Percentiles rank a stretch among this genome's conserved stretches.
These are phyloP conservation scores for Chiloscyllium plagiosum DNA, from an alignment of 2,113 vertebrate species.

Conservation along the genomic window DNA sequence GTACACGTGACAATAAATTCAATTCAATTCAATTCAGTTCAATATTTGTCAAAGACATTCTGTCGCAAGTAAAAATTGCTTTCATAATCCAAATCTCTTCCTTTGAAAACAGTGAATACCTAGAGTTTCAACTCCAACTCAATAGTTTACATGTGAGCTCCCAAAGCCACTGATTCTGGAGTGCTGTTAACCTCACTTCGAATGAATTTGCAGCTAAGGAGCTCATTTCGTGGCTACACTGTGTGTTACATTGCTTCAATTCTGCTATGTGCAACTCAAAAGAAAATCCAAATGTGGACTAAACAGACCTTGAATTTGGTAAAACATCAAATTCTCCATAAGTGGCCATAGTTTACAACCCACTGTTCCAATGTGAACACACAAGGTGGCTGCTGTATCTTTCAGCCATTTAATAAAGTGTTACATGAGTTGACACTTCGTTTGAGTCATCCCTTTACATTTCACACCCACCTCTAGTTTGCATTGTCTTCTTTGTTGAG, in stretches of 20 bases:
- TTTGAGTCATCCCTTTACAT: neutral
- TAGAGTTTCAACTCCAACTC: neutral
- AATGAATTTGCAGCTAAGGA: neutral
- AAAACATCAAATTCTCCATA: neutral
- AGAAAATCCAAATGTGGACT: neutral
- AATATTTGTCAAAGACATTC: neutral
- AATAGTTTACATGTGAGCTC: neutral
- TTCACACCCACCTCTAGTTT: neutral
- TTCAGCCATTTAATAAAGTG: neutral
- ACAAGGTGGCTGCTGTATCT: neutral
- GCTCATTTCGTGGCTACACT: neutral
- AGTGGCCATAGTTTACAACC: neutral
- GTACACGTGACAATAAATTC: too few relatives aligned
- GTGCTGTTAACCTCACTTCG: neutral
- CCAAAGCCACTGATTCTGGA: neutral
- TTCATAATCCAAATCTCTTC: neutral
- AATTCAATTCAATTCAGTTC: neutral
- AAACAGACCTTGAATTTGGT: neutral
- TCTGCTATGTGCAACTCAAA: neutral
- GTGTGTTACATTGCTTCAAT: neutral
- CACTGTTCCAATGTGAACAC: neutral
- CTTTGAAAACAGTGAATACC: neutral
- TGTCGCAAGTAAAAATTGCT: neutral
- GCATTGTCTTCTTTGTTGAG: too few relatives aligned
- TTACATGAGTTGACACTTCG: neutral